phyloP scores from a whole-genome alignment of 2,888 invertebrate species.

The Drosophila histrio region DNA sequence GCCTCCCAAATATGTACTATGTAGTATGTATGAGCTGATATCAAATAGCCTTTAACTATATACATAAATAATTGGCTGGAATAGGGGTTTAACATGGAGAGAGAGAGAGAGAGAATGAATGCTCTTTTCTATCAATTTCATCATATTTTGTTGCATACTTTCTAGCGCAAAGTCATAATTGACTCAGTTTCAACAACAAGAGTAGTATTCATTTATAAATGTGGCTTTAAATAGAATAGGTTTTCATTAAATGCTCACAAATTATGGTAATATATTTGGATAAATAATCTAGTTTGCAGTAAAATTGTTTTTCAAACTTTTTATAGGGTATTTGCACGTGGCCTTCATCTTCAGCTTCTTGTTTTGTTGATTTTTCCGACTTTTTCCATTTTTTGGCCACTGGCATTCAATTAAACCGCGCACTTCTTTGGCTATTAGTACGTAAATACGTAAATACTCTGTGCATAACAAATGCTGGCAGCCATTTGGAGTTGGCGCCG shows the following conservation, averaged over 20 bases:
- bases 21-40: no score
- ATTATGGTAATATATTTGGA: neutral
- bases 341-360: neutral
- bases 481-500: slow-evolving; percentile 42
- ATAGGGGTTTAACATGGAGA: neutral
- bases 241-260: no score
- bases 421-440: slow-evolving; percentile 68
- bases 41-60: slow-evolving; percentile 12
- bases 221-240: no score
- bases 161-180: neutral
- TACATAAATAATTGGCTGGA: neutral
- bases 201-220: neutral
- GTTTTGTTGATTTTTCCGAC: neutral
- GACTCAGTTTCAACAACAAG: neutral
- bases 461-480: slow-evolving; percentile 57
- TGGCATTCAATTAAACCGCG: slow-evolving; percentile 74
- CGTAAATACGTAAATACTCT: slow-evolving; percentile 55
- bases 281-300: neutral
- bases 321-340: neutral
- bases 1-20: neutral
- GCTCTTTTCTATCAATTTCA: neutral
- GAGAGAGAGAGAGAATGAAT: no score
- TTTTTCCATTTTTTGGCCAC: slow-evolving; percentile 30
- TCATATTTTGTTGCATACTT: neutral
- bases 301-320: neutral